These are phyloP conservation scores for Hoplias malabaricus DNA, from an alignment of 2,113 vertebrate genomes.

Conservation along the genomic window DNA sequence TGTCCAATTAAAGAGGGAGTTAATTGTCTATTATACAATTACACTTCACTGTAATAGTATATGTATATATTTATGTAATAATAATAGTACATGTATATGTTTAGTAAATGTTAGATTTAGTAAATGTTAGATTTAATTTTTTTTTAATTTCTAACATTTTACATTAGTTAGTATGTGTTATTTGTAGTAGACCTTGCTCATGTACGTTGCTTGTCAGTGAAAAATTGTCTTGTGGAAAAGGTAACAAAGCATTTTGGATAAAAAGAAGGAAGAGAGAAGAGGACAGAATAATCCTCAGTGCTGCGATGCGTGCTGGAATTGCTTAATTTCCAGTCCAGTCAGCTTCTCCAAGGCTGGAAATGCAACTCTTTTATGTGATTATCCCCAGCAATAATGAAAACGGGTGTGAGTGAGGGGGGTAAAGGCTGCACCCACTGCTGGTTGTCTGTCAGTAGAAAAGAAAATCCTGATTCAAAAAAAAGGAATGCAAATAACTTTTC, in stretches of 20 bases:
- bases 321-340: not conserved
- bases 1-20: no score
- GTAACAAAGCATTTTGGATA: not conserved
- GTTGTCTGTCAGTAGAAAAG: constrained; percentile 2
- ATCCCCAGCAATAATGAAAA: not conserved
- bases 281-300: not conserved
- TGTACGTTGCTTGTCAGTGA: not conserved
- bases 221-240: not conserved
- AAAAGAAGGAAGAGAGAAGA: not conserved
- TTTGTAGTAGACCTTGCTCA: no score
- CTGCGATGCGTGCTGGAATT: not conserved
- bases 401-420: not conserved
- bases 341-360: not conserved
- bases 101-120: no score
- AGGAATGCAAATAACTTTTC: not conserved
- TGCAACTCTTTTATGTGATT: not conserved
- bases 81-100: no score
- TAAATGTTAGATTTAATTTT: no score
- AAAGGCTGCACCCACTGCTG: not conserved
- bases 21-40: no score
- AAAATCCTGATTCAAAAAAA: not conserved
- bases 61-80: no score
- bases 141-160: no score
- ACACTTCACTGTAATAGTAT: no score
- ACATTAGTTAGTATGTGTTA: no score